Evolutionary conservation across 1,140 invertebrate species (phyloP), one percentile per base, ranked within the genome.

Genomic region (Mylabris phalerata): DNA sequence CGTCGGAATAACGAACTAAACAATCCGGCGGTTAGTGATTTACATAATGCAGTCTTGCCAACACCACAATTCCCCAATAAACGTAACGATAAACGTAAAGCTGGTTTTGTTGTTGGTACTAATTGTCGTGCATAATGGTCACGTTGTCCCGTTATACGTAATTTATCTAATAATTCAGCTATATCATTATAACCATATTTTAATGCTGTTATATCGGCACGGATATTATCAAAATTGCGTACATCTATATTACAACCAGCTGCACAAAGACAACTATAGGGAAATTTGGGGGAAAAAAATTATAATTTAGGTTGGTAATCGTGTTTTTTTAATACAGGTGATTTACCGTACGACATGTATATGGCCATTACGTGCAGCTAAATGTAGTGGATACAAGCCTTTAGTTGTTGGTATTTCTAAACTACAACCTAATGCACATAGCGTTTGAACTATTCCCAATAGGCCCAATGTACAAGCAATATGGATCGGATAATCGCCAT

Each of bases 141-240:
- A 43, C 84, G 73, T 67, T 78, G 77, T 59, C 70, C 74, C 26
- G 71, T 66, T 64, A 74, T 61, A 75, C 82, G 82, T 40, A 92
- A 73, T 65, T 80, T 83, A 68, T 82, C 84, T 43, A 93, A 76
- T 7, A 93, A 75, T 60, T 84, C 84, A 25, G 85, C 85, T 59
- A 91, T 88, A 62, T 88, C 81, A 46, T 82, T 82, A 71, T 87
- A 82, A 42, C 89, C 88, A 66, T 90, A 83, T 67, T 90, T 89
- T 43, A 91, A 78, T 11, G 90, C 89, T 58, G 88, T 87, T 24
- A 92, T 87, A 71, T 92, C 90, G 9, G 89, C 87, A 44, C 85
- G 82, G 32, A 92, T 85, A 57, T 88, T 88, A 73, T 89, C 87
- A 38, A 78, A 77, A 72, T 86, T 85, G 50, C 80, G 79, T 63